Conservation (phyloP, 2,113 vertebrate species). For the Hippocampus guttulatus region DNA sequence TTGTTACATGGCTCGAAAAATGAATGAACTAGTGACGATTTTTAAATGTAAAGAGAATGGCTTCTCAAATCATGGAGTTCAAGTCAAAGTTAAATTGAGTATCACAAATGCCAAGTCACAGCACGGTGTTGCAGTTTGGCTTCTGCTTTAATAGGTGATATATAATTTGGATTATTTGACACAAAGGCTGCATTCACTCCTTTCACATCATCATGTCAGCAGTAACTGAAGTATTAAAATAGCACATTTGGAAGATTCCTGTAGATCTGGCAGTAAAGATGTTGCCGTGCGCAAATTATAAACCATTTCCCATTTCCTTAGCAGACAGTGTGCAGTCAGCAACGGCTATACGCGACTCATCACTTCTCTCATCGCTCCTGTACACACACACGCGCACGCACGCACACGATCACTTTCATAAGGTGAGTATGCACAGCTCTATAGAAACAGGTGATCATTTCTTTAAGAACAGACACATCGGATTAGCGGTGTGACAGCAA, state of each 20-base stretch:
- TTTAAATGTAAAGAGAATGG: no score
- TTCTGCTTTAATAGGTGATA: not conserved
- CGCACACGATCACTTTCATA: not conserved
- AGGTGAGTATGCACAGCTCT: not conserved
- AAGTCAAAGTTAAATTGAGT: no score
- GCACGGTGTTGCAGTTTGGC: not conserved
- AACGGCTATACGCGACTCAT: not conserved
- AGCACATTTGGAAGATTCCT: conserved; percentile 9
- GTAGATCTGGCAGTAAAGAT: conserved; percentile 9
- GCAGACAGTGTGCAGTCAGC: not conserved
- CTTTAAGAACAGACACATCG: no score
- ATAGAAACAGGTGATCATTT: not conserved
- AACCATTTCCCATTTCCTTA: not conserved
- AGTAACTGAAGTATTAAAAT: not conserved
- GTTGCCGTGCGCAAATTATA: conserved; percentile 1
- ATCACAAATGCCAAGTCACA: no score
- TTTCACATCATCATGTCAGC: conserved; percentile 1
- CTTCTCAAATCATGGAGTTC: no score
- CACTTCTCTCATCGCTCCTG: not conserved
- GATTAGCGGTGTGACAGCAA: not conserved
- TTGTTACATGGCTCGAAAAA: no score
- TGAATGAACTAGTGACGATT: no score
- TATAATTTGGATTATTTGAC: not conserved
- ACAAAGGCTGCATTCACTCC: not conserved
- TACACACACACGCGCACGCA: not conserved